A percentile compares a stretch with the other conserved stretches of the same genome.
phyloP scores from a whole-genome alignment of 2,797 vertebrate species.

The Eupleurogrammus muticus region DNA sequence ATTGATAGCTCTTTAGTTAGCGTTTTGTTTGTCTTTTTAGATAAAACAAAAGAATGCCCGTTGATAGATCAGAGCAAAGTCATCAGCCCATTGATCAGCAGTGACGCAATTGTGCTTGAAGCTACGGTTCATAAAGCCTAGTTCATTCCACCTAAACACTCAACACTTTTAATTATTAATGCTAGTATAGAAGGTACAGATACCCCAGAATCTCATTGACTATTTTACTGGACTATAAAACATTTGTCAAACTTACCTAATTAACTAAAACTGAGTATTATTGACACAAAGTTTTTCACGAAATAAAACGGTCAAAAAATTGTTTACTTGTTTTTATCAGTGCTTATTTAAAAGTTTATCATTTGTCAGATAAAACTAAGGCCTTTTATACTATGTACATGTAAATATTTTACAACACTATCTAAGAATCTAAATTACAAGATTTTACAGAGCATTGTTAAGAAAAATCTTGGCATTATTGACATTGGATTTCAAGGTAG shows the following conservation, averaged over 20 bases:
- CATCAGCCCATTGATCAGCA: background rate
- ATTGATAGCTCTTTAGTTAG: background rate
- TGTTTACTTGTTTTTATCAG: background rate
- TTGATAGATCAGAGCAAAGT: constrained; percentile 8
- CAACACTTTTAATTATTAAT: background rate
- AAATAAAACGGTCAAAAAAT: background rate
- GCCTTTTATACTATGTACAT: background rate
- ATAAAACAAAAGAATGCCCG: background rate
- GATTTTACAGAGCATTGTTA: too few species aligned
- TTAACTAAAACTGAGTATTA: constrained; percentile 8
- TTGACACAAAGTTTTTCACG: background rate
- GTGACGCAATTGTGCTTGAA: constrained; percentile 11
- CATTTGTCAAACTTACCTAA: constrained; percentile 18
- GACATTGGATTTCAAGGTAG: too few species aligned
- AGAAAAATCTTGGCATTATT: too few species aligned
- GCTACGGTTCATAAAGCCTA: background rate
- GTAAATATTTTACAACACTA: background rate
- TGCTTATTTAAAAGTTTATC: background rate
- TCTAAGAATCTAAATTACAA: constrained; percentile 1
- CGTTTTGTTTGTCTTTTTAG: constrained; percentile 19
- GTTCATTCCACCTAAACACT: background rate
- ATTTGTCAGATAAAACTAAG: background rate
- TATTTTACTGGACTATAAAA: constrained; percentile 22
- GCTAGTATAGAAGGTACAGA: background rate
- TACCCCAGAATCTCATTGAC: constrained; percentile 11